Evolutionary conservation across 2,888 invertebrate genomes (phyloP), one percentile per base, ranked within the genome.

Genomic region (Neoscelio sp.): DNA sequence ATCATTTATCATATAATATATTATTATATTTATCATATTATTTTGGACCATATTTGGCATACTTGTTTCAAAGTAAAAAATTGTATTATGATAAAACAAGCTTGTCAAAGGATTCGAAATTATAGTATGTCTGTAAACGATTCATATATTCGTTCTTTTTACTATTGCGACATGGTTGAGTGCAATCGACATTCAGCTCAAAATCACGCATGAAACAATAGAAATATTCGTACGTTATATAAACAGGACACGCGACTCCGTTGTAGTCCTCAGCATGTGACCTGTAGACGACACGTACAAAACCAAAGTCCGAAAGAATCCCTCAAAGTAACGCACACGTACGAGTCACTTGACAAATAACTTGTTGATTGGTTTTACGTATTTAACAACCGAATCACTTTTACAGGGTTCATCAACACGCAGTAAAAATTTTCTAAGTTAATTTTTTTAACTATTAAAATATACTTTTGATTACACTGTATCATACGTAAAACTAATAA

Each of bases 301-400:
- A 71, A 67, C 68, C 54, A 60, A 44, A 67, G 65, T 65, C 28
- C 52, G 6, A 60, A 52, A 46, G 12, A 33, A 44, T 28, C 65
- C 70, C 38, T 65, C 23, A 0, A 52, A 52, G 18, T 52, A 74
- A 42, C 40, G 30, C 48, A 38, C 62, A 28, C 38, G 35, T 38
- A 42, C 54, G 44, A 64, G 46, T 64, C 17, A 15, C 20, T 73
- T 10, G 33, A 42, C 42, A 18, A 48, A 70, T 76, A 78, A 83
- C 82, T 80, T 80, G 81, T 82, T 81, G 81, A 82, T 83, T 82
- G 82, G 78, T 82, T 83, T 82, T 13, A 82, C 78, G 77, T 76
- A 67, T 67, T 75, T 75, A 80, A 80, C 48, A 67, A 78, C 42
- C 67, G 54, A 67, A 78, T 80, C 65, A 75, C n/a, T 52, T 33